These are phyloP conservation scores for Daktulosphaira vitifoliae DNA, from an alignment of 1,140 invertebrate species.

Conservation along the genomic window DNA sequence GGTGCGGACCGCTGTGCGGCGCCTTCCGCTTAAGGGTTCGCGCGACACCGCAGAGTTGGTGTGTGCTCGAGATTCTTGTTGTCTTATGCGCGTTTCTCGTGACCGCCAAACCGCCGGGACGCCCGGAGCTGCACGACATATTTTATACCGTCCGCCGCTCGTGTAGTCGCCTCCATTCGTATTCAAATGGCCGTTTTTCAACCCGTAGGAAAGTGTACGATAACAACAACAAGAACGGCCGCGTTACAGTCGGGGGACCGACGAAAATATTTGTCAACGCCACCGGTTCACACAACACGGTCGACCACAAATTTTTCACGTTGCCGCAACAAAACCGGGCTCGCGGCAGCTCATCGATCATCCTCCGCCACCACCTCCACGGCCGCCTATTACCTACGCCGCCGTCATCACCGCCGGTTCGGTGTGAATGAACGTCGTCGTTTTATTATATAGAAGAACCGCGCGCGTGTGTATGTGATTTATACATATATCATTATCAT, in stretches of 20 bases:
- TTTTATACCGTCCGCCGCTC: neutral
- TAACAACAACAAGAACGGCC: neutral
- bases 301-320: slow-evolving; percentile 29
- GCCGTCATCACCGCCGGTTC: neutral
- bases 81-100: neutral
- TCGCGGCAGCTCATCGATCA: slow-evolving; percentile 23
- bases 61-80: too few species aligned
- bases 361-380: neutral
- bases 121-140: neutral
- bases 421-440: slow-evolving; percentile 20
- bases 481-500: neutral
- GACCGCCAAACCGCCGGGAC: neutral
- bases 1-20: too few species aligned
- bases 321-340: neutral
- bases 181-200: slow-evolving; percentile 9
- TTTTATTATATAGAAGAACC: neutral
- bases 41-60: too few species aligned
- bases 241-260: neutral
- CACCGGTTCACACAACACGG: slow-evolving; percentile 9
- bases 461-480: neutral
- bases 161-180: neutral
- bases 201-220: too few species aligned
- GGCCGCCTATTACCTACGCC: neutral
- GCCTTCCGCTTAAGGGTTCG: too few species aligned
- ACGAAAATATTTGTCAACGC: slow-evolving; percentile 33